Base-by-base conservation (phyloP, 2,888 invertebrate genomes). In the Aquatica leii region DNA sequence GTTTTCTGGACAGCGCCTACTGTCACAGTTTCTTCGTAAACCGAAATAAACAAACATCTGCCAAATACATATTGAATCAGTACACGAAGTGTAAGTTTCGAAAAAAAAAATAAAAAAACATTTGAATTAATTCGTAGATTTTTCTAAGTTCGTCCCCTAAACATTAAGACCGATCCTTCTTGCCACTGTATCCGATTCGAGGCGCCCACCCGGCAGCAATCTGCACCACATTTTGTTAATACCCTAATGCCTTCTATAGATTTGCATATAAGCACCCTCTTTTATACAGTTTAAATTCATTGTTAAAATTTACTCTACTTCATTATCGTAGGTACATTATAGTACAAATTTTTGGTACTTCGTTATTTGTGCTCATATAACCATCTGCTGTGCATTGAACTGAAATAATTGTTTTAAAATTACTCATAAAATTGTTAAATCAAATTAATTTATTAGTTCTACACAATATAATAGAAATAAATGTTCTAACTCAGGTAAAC, bases 191-290 rank as follows among this genome's bases (percentile, higher is more conserved):
- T 65, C 56, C 56, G 51, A 65, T 65, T 55, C 59, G 59, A 51
- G 41, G 57, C 56, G 64, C 65, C 62, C 65, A 57, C 65, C 60
- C 62, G 59, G 68, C 48, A 62, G 66, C 69, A 69, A 67, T 69
- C 69, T 67, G 68, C 58, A 67, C 68, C 66, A 62, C 68, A 68
- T 69, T 66, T 68, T 64, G 66, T 65, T 70, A 71, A 71, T 71
- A 61, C 69, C 62, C 65, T 61, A 58, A 58, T 53, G 51, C 61
- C 52, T 56, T 63, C 49, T 55, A 59, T 48, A 21, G 57, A 70
- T 71, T 71, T 71, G 69, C 71, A 71, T 71, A 31, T 55, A 48
- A 57, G 53, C 43, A 55, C 34, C 52, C 35, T 59, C 40, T 52
- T 48, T 52, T 59, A 40, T 57, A 57, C 34, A 52, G 35, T 52